Base-by-base conservation (phyloP, 1,140 invertebrate genomes). In the Calephelis nemesis region DNA sequence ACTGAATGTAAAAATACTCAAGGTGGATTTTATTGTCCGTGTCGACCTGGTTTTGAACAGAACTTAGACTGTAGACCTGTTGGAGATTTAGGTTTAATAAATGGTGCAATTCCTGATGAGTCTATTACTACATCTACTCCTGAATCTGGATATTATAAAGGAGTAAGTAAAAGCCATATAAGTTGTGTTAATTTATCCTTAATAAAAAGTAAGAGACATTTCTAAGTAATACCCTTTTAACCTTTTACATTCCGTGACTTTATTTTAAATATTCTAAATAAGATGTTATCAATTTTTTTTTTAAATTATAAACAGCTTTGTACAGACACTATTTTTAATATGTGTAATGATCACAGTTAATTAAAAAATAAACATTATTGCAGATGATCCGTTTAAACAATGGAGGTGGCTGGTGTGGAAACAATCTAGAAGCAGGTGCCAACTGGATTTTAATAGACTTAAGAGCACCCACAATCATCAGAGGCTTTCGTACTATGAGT, bases 1-100 rank as follows among this genome's bases (percentile, higher is more conserved):
- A 98, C 98, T 0, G 96, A 97, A 87, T 99, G 98, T 88, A 95
- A 96, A 63, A 99, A 99, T 82, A 96, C 96, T 19, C 94, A 96
- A 48, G 98, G 98, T 62, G 97, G 97, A 30, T 99, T 98, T 91
- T 96, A 95, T 68, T 99, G 98, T 82, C 96, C 97, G 77, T 99
- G 98, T 78, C 94, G 95, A 74, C 82, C 94, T 73, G 97, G 97
- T 58, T 98, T 98, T 83, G 90, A 95, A 45, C 96, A 97, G 12
- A 98, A 96, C 67, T 94, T 97, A 78, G 97, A 98, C 83, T 98
- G 97, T 77, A 93, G 97, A 74, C 97, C 97, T 2, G 95, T 98
- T 47, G 95, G 95, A 12, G 97, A 98, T 92, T 93, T 98, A 47
- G 97, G 97, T 30, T 90, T 98, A 8, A 96, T 96, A 62, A 97